These are phyloP conservation scores for Acarapis woodi DNA, from an alignment of 1,140 invertebrate species.

Conservation along the genomic window DNA sequence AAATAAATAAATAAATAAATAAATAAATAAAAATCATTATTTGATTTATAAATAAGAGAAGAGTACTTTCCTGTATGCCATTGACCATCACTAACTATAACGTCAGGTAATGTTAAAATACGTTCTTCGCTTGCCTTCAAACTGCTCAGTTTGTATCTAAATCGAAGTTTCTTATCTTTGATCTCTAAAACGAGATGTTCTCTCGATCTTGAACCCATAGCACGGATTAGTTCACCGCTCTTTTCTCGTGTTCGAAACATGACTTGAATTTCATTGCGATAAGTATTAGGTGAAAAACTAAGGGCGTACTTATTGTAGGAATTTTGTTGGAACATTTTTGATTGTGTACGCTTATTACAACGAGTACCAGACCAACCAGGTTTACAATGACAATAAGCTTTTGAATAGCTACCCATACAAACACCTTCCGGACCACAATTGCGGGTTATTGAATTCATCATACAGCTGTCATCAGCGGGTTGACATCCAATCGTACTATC, in stretches of 20 bases:
- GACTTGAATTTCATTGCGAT: constrained; percentile 65
- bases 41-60: too few relatives aligned
- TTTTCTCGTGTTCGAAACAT: constrained; percentile 69
- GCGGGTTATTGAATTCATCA: constrained; percentile 10
- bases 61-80: too few relatives aligned
- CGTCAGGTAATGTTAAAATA: constrained; percentile 59
- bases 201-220: constrained; percentile 70
- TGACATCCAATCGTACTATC: constrained; percentile 13
- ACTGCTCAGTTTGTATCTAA: constrained; percentile 74
- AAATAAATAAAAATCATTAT: too few relatives aligned
- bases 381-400: constrained; percentile 62
- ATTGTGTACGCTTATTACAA: constrained; percentile 44
- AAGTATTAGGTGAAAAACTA: constrained; percentile 70
- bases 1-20: too few relatives aligned
- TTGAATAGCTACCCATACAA: constrained; percentile 59
- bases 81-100: constrained; percentile 75
- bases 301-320: constrained; percentile 85
- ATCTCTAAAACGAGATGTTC: constrained; percentile 83
- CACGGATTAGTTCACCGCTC: constrained; percentile 63
- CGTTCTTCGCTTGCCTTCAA: constrained; percentile 46
- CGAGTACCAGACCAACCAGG: constrained; percentile 64
- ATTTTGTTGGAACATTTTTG: constrained; percentile 48
- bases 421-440: constrained; percentile 39
- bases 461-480: constrained; percentile 12
- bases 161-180: constrained; percentile 58